Percentiles rank a stretch among this genome's conserved stretches.
phyloP scores from a whole-genome alignment of 2,888 invertebrate genomes.

The Pherbina coryleti region DNA sequence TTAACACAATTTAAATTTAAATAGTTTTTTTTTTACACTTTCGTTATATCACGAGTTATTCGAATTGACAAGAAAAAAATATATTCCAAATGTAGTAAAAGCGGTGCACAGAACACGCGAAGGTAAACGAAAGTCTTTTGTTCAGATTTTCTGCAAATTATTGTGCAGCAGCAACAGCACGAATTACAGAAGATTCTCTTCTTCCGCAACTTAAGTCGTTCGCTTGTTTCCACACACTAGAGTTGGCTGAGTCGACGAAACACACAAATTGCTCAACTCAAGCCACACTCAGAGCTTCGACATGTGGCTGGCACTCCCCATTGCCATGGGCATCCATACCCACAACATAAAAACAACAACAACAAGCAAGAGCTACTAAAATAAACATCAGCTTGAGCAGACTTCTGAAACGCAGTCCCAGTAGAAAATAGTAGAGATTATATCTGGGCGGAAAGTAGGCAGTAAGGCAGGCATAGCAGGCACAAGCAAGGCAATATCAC shows the following conservation, averaged over 20 bases:
- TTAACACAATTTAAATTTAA: not conserved
- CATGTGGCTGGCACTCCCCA: conserved; percentile 33
- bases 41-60: not conserved
- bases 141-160: not conserved
- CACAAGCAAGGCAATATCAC: not conserved
- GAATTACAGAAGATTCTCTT: conserved; percentile 39
- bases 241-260: conserved; percentile 21
- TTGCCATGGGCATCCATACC: conserved; percentile 29
- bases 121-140: conserved; percentile 27
- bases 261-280: conserved; percentile 25
- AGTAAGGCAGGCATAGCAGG: not conserved
- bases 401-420: conserved; percentile 22
- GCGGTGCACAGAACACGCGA: conserved; percentile 6
- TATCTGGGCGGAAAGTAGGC: conserved; percentile 11
- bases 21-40: not conserved
- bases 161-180: not conserved
- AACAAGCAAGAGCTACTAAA: conserved; percentile 23
- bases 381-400: conserved; percentile 20
- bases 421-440: conserved; percentile 10
- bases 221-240: conserved; percentile 37
- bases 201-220: conserved; percentile 49
- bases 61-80: not conserved
- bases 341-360: conserved; percentile 26
- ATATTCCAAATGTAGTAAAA: not conserved
- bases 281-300: conserved; percentile 32